These are phyloP conservation scores for Glaucopsyche alexis DNA, from an alignment of 2,888 invertebrate species.

Conservation along the genomic window DNA sequence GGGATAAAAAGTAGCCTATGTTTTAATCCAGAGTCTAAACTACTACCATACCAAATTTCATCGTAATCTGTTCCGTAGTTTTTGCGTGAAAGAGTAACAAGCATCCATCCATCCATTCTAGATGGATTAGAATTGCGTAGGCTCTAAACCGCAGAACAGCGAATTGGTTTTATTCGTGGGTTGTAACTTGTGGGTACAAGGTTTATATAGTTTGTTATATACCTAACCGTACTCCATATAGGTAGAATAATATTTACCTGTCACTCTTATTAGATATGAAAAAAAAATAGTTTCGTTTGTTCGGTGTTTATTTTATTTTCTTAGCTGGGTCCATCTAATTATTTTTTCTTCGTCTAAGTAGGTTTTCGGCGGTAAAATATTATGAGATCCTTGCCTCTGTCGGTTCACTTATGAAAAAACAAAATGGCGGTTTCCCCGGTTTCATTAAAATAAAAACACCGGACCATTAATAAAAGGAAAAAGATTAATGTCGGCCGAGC, in stretches of 20 bases:
- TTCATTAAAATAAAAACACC: conserved; percentile 77
- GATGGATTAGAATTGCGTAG: too few species aligned
- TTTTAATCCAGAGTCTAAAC: too few species aligned
- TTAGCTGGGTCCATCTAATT: neutral
- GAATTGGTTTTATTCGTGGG: too few species aligned
- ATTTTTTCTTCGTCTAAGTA: neutral
- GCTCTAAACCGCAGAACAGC: too few species aligned
- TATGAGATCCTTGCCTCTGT: neutral
- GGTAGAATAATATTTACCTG: neutral
- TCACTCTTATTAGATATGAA: neutral
- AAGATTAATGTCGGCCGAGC: conserved; percentile 73
- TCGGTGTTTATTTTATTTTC: too few species aligned
- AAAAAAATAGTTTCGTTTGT: neutral
- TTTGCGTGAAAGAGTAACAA: too few species aligned
- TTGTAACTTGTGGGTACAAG: too few species aligned
- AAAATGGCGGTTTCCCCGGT: conserved; percentile 64
- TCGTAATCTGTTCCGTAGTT: too few species aligned
- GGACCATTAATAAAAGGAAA: conserved; percentile 76
- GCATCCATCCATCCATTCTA: too few species aligned
- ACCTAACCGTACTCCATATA: neutral
- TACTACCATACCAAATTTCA: too few species aligned
- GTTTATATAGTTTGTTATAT: neutral
- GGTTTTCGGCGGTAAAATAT: neutral
- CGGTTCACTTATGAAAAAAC: conserved; percentile 40
- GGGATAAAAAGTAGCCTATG: too few species aligned